Percentiles rank a stretch among this genome's conserved stretches.
These are phyloP conservation scores for Belonocnema kinseyi DNA, from an alignment of 1,140 invertebrate species.

Conservation along the genomic window DNA sequence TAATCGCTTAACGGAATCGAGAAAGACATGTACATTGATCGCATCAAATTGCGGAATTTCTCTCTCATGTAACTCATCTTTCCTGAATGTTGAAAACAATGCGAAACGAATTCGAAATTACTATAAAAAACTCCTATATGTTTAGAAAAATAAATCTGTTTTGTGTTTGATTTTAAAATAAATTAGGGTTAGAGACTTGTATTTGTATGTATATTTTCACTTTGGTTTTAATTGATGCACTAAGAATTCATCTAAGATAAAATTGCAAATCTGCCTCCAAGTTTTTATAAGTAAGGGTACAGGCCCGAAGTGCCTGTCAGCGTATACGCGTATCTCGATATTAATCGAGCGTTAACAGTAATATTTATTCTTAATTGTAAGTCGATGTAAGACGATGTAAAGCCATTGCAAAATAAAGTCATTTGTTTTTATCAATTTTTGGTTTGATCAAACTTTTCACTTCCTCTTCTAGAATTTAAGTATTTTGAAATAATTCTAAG, in stretches of 20 bases:
- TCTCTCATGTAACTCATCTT: conserved; percentile 6
- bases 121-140: no score
- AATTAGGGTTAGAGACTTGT: no score
- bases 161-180: no score
- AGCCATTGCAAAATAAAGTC: conserved; percentile 61
- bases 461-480: conserved; percentile 12
- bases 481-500: conserved; percentile 35
- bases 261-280: no score
- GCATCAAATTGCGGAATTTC: conserved; percentile 5
- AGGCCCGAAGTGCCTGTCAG: conserved; percentile 47
- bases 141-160: no score
- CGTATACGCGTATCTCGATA: conserved; percentile 41
- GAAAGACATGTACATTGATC: background rate
- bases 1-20: conserved; percentile 28
- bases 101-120: background rate
- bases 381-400: conserved; percentile 49
- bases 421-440: conserved; percentile 51
- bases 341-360: conserved; percentile 45
- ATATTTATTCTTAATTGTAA: conserved; percentile 55
- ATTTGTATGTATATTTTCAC: no score
- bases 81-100: background rate
- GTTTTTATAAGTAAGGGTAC: background rate
- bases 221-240: no score
- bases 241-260: no score
- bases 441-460: conserved; percentile 34